Conservation (phyloP, 2,113 vertebrate genomes). For the Eulemur macaco region DNA sequence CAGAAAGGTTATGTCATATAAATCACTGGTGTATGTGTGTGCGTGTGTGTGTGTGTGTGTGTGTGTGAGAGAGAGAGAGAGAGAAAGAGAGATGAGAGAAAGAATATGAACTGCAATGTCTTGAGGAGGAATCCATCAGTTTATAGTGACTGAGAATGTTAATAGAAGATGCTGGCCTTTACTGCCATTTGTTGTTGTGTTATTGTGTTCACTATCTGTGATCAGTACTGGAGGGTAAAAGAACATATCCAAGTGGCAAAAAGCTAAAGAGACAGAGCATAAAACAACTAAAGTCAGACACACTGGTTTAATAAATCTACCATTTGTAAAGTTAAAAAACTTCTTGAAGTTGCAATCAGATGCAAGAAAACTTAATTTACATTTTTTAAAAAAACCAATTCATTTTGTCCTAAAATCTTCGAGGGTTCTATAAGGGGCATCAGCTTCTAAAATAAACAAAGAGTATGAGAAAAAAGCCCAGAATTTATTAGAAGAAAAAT, state of each 20-base stretch:
- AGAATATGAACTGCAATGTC: constrained; percentile 70
- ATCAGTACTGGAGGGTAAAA: constrained; percentile 32
- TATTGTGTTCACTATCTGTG: constrained; percentile 6
- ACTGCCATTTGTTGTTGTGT: not conserved
- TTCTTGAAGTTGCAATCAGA: constrained; percentile 21
- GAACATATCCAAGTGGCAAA: not conserved
- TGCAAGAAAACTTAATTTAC: not conserved
- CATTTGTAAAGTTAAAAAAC: constrained; percentile 28
- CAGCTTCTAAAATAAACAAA: constrained; percentile 45
- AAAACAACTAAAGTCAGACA: constrained; percentile 35
- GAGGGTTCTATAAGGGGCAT: constrained; percentile 19
- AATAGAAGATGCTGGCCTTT: not conserved
- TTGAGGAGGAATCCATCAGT: constrained; percentile 66
- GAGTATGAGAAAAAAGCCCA: not conserved
- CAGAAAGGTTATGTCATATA: constrained; percentile 82
- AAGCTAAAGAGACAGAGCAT: not conserved
- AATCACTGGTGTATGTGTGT: constrained; percentile 50
- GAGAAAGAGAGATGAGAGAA: constrained; percentile 61
- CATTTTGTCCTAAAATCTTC: constrained; percentile 33
- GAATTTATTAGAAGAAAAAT: constrained; percentile 53
- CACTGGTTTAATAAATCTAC: not conserved
- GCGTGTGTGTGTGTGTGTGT: not conserved
- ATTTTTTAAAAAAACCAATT: constrained; percentile 33
- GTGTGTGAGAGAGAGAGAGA: no score
- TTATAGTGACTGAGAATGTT: constrained; percentile 25